Percentiles rank a stretch among this genome's conserved stretches.
These are phyloP conservation scores for Gadus macrocephalus DNA, from an alignment of 2,113 vertebrate genomes.

Conservation along the genomic window DNA sequence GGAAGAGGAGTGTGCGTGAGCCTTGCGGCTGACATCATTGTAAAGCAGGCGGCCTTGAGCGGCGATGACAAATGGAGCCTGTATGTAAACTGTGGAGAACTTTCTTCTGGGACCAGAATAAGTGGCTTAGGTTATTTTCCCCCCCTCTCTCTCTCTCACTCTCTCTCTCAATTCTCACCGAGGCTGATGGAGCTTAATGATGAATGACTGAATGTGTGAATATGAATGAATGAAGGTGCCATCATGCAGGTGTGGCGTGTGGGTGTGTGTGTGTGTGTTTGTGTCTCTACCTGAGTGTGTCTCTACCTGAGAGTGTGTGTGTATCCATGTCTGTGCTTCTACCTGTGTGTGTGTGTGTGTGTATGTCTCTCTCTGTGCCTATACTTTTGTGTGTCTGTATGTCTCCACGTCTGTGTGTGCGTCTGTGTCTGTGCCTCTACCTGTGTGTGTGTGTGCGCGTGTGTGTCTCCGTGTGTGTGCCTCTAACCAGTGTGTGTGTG, in stretches of 20 bases:
- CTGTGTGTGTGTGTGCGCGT: constrained; percentile 14
- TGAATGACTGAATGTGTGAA: neutral
- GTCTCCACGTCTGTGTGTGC: constrained; percentile 11
- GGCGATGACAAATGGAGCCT: too few species aligned
- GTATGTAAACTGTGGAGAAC: too few species aligned
- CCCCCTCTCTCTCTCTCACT: too few species aligned
- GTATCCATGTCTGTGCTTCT: too few species aligned
- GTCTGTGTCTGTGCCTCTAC: neutral
- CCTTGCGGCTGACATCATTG: too few species aligned
- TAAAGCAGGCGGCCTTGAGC: too few species aligned
- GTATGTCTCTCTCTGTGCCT: neutral
- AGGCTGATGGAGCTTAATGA: too few species aligned
- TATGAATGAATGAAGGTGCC: neutral
- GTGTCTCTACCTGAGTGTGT: neutral
- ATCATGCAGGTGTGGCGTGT: neutral
- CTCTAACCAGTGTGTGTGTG: neutral
- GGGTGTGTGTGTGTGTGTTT: neutral
- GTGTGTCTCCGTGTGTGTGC: neutral
- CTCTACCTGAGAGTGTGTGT: too few species aligned
- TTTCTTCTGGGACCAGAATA: too few species aligned
- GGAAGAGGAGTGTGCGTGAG: too few species aligned
- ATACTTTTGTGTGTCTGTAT: neutral
- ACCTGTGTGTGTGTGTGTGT: neutral
- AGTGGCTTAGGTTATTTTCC: too few species aligned
- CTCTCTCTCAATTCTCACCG: too few species aligned